Evolutionary conservation across 30 jellyfish, hydroid and myxozoan genomes (phyloP).

Genomic region (Nemopilema nomurai): DNA sequence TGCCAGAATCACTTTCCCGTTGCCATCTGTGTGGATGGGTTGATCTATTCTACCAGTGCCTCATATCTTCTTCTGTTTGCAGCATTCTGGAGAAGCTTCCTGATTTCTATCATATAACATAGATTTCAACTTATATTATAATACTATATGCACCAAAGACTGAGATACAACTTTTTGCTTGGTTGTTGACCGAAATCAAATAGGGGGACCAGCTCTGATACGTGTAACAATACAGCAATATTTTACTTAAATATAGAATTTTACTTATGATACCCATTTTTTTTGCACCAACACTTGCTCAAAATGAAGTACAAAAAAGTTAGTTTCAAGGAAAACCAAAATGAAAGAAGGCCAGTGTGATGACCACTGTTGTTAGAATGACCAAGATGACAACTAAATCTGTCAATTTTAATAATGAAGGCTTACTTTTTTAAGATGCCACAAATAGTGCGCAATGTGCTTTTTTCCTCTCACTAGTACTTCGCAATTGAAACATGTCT

Average conservation of each 20-base stretch:
- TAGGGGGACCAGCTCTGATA: not conserved
- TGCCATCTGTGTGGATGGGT: conserved; percentile 25
- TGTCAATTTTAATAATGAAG: not conserved
- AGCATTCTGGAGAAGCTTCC: conserved; percentile 17
- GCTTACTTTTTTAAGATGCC: conserved; percentile 31
- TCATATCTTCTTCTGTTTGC: conserved; percentile 11
- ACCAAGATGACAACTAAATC: not conserved
- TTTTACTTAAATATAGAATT: not conserved
- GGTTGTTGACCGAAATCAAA: not conserved
- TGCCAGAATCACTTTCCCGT: conserved; percentile 33
- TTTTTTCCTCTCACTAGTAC: conserved; percentile 11
- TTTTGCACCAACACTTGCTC: not conserved
- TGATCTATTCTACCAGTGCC: conserved; percentile 6
- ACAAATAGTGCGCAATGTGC: conserved; percentile 1
- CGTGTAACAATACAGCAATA: not conserved
- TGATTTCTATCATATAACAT: not conserved
- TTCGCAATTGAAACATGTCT: conserved; percentile 13
- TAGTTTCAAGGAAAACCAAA: not conserved
- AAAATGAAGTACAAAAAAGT: not conserved
- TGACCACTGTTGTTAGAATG: not conserved
- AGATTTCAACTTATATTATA: not conserved
- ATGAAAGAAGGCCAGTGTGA: not conserved
- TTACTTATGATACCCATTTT: not conserved
- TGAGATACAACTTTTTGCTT: not conserved
- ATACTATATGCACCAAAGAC: not conserved